phyloP scores from a whole-genome alignment of 53 echinoderm and acorn worm species.

The Echinometra lucunter region DNA sequence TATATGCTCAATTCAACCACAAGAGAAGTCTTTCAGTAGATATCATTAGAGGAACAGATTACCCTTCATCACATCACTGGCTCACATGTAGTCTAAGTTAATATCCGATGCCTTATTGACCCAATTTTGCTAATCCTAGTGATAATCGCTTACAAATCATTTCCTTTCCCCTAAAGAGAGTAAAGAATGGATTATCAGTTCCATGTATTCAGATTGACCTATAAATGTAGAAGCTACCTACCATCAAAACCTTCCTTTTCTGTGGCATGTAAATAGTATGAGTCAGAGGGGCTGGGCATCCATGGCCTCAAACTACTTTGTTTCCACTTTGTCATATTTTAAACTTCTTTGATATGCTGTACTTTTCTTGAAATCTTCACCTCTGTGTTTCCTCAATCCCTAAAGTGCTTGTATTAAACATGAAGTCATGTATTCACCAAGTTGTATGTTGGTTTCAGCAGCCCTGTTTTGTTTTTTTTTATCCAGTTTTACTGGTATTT shows the following conservation, averaged over 20 bases:
- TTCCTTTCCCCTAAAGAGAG: not conserved
- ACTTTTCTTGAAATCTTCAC: not conserved
- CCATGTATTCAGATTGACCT: not conserved
- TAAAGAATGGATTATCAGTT: not conserved
- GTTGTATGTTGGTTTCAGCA: not conserved
- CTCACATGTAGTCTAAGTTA: not conserved
- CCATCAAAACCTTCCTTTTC: not conserved
- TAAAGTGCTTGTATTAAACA: not conserved
- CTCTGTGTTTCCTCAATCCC: not conserved
- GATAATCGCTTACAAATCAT: not conserved
- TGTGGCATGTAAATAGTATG: not conserved
- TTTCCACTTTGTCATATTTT: not conserved
- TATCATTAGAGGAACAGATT: not conserved
- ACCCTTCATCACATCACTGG: not conserved
- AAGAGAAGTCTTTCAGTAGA: too few species aligned
- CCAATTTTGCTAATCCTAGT: not conserved
- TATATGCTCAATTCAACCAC: too few species aligned
- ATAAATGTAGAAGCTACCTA: not conserved
- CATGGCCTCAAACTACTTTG: not conserved
- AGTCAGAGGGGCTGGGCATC: conserved; percentile 12
- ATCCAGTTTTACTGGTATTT: not conserved
- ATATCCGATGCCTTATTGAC: not conserved
- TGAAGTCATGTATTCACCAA: not conserved
- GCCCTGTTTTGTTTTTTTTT: not conserved
- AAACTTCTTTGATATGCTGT: not conserved